Percentiles rank a stretch among this genome's conserved stretches.
These are phyloP conservation scores for Xiphophorus couchianus DNA, from an alignment of 2,113 vertebrate species.

Conservation along the genomic window DNA sequence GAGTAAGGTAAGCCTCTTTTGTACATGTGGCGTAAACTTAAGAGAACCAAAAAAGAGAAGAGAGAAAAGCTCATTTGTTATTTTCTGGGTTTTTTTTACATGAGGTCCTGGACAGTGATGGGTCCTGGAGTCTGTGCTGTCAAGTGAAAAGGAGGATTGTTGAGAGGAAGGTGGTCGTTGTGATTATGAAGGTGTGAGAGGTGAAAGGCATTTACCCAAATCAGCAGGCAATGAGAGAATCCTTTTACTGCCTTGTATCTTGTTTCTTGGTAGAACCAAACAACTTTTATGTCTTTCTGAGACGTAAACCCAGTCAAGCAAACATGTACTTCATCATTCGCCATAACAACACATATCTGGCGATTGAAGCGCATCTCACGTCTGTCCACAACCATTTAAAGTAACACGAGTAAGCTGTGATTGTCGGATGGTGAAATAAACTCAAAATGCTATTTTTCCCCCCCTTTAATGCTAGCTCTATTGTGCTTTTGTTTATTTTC, in stretches of 20 bases:
- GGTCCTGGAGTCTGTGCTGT: slow-evolving; percentile 41
- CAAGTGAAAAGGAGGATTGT: slow-evolving; percentile 31
- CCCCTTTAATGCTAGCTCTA: slow-evolving; percentile 48
- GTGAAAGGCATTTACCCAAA: slow-evolving; percentile 33
- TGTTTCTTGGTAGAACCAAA: not conserved
- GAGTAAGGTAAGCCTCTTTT: slow-evolving; percentile 23
- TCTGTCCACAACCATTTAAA: slow-evolving; percentile 29
- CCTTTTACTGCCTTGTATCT: slow-evolving; percentile 32
- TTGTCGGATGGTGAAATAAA: slow-evolving; percentile 40
- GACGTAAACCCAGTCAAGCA: slow-evolving; percentile 39
- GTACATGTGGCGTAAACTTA: slow-evolving; percentile 19
- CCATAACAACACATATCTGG: slow-evolving; percentile 33
- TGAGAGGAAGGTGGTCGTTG: not conserved
- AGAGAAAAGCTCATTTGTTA: slow-evolving; percentile 55
- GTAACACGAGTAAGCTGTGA: slow-evolving; percentile 39
- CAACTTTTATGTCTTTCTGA: slow-evolving; percentile 25
- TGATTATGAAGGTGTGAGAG: not conserved
- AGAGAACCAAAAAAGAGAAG: not conserved
- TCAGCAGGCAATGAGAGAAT: slow-evolving; percentile 55
- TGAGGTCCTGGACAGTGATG: slow-evolving; percentile 25
- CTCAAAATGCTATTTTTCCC: slow-evolving; percentile 28
- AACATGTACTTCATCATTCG: slow-evolving; percentile 36
- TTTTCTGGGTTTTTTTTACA: not conserved
- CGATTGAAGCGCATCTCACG: slow-evolving; percentile 30
- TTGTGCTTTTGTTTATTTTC: slow-evolving; percentile 60